phyloP scores from a whole-genome alignment of 2,797 vertebrate species.

The Potorous gilbertii region DNA sequence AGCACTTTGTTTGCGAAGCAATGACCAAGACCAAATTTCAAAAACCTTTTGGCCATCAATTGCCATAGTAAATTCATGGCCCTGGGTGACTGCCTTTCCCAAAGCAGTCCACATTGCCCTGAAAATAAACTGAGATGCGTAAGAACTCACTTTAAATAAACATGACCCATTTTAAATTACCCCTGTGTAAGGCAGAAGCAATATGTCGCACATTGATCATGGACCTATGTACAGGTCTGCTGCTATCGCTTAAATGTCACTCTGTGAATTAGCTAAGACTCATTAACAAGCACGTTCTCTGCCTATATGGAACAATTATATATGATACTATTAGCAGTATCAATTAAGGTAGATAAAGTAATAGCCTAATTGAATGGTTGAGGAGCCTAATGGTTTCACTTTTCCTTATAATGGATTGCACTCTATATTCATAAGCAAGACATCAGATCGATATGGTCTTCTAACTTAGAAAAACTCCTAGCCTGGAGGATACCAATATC shows the following conservation, averaged over 20 bases:
- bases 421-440: constrained; percentile 79
- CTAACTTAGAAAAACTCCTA: constrained; percentile 80
- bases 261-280: constrained; percentile 80
- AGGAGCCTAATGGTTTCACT: constrained; percentile 86
- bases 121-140: background rate
- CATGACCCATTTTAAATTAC: constrained; percentile 25
- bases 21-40: constrained; percentile 1
- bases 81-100: background rate
- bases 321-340: constrained; percentile 85
- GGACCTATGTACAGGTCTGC: constrained; percentile 40
- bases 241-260: constrained; percentile 67
- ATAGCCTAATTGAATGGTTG: constrained; percentile 85
- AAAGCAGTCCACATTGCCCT: background rate
- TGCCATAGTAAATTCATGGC: background rate
- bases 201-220: constrained; percentile 54
- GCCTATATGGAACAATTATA: constrained; percentile 83
- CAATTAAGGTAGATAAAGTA: constrained; percentile 88
- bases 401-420: constrained; percentile 83
- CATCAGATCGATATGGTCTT: constrained; percentile 84
- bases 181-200: background rate
- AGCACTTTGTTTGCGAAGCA: background rate
- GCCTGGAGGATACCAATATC: constrained; percentile 79
- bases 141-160: background rate
- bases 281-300: constrained; percentile 81
- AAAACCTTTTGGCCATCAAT: background rate